Evolutionary conservation across 2,888 invertebrate species (phyloP), one percentile per base, ranked within the genome.

Genomic region (Cenopis cana): DNA sequence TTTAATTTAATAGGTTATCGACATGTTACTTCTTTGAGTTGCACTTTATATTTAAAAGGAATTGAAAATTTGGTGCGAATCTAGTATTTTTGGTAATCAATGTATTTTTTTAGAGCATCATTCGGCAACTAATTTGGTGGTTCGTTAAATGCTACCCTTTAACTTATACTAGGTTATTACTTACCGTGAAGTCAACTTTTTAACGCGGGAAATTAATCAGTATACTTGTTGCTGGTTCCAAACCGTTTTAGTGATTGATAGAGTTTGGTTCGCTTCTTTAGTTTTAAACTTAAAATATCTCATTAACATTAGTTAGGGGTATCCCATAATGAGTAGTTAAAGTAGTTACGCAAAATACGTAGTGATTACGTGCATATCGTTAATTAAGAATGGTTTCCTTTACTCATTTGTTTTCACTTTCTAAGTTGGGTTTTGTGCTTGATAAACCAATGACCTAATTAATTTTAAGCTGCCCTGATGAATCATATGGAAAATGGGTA

Each of bases 261-360:
- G 11, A 10, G 17, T 60, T 49, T 54, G 3, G 14, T 6, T 18
- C 8, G 36, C 12, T 33, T 12, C 52, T 54, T 54, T 60, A 17
- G 59, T 60, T 70, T 59, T 70, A 70, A 60, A 60, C 24, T 54
- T 29, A 33, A n/a, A 66, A 46, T 17, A 29, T 10, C 36, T 60
- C 18, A 65, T 70, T 65, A 52, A 6, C 11, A 11, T 56, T 57
- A 57, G 65, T 69, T 52, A 69, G 64, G 64, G 18, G 1, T 33
- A 24, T 54, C 17, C 52, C 59, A 60, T 49, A 41, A 68, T 52
- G 17, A 46, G 10, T 57, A 29, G 46, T 12, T 24, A 54, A 64
- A 57, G 49, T 67, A 17, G 0, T 54, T 36, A 18, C 8, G 29
- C n/a, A 12, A 62, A 62, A 52, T 60, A 24, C 20, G 46, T 46